phyloP scores from a whole-genome alignment of 2,888 invertebrate species.

The Marronus borbonicus region DNA sequence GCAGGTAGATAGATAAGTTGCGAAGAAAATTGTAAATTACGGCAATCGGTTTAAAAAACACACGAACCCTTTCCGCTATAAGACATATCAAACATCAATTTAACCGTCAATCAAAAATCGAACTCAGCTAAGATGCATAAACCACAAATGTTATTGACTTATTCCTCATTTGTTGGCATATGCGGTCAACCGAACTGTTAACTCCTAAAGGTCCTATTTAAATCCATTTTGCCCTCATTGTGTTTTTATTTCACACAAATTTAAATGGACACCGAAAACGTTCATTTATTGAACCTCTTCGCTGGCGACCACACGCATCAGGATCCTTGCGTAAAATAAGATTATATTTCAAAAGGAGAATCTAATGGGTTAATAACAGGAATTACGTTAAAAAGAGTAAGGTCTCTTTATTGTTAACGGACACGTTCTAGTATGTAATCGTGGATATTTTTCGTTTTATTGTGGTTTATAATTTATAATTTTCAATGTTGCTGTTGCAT shows the following conservation, averaged over 20 bases:
- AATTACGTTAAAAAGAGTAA: slow-evolving; percentile 34
- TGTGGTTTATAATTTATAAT: slow-evolving; percentile 30
- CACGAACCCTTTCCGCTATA: slow-evolving; percentile 3
- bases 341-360: slow-evolving; percentile 13
- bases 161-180: slow-evolving; percentile 48
- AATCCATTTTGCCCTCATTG: slow-evolving; percentile 42
- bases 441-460: slow-evolving; percentile 17
- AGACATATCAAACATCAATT: slow-evolving; percentile 31
- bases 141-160: slow-evolving; percentile 49
- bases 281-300: slow-evolving; percentile 46
- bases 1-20: neutral
- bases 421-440: slow-evolving; percentile 28
- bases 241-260: slow-evolving; percentile 49
- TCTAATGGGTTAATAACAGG: slow-evolving; percentile 47
- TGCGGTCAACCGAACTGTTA: slow-evolving; percentile 47
- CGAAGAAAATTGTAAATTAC: neutral
- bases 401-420: slow-evolving; percentile 29
- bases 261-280: slow-evolving; percentile 40
- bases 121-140: slow-evolving; percentile 28
- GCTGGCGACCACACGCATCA: slow-evolving; percentile 56
- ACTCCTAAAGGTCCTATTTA: slow-evolving; percentile 36
- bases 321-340: slow-evolving; percentile 28
- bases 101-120: slow-evolving; percentile 41
- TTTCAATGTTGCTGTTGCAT: neutral
- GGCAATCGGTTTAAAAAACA: slow-evolving; percentile 12